phyloP scores from a whole-genome alignment of 2,797 vertebrate genomes.

The Sebastes trivittatus region DNA sequence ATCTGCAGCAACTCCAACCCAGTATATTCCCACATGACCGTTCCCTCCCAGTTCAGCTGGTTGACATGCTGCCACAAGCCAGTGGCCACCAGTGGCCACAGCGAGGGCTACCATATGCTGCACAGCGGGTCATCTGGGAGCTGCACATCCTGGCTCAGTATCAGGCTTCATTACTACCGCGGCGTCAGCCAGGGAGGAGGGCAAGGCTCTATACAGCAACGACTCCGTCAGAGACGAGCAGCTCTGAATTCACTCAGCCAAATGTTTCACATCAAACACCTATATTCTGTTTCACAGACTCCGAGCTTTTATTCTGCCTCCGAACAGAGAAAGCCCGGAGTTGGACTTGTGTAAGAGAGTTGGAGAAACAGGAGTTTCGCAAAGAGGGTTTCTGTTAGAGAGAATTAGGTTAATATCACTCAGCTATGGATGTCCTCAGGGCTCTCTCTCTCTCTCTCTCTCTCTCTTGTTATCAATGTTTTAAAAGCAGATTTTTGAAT shows the following conservation, averaged over 20 bases:
- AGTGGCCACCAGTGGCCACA: background rate
- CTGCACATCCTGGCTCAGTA: slow-evolving; percentile 4
- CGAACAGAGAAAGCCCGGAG: slow-evolving; percentile 5
- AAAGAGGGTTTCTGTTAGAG: slow-evolving; percentile 30
- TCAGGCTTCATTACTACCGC: slow-evolving; percentile 11
- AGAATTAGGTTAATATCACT: slow-evolving; percentile 64
- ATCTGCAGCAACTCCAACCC: background rate
- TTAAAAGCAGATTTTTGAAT: slow-evolving; percentile 55
- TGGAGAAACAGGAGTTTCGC: slow-evolving; percentile 30
- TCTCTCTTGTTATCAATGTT: slow-evolving; percentile 47
- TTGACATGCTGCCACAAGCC: slow-evolving; percentile 4
- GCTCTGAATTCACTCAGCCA: slow-evolving; percentile 14
- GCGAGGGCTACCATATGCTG: slow-evolving; percentile 1
- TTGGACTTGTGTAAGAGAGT: slow-evolving; percentile 2
- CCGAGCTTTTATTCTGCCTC: slow-evolving; percentile 14
- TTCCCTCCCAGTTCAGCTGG: background rate
- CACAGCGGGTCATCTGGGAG: slow-evolving; percentile 23
- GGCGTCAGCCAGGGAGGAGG: background rate
- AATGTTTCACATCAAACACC: slow-evolving; percentile 36
- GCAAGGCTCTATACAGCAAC: background rate
- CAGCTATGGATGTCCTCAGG: slow-evolving; percentile 43
- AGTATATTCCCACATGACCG: background rate
- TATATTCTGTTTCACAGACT: slow-evolving; percentile 32
- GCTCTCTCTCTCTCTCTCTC: background rate
- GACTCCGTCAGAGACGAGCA: background rate